phyloP scores from a whole-genome alignment of 2,888 invertebrate species.

The Girardia tigrina region DNA sequence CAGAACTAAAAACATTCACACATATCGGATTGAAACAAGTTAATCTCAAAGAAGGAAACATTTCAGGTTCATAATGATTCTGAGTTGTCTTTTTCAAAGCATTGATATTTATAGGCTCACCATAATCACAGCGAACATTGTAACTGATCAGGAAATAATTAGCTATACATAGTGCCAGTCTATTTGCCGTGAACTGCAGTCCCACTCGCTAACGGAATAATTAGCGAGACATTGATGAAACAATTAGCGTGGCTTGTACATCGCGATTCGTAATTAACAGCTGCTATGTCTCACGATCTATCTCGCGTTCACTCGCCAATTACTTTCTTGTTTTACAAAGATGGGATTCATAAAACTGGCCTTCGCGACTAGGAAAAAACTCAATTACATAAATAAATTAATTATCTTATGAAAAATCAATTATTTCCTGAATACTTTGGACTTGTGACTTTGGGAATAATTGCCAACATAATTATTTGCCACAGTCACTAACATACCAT shows the following conservation, averaged over 20 bases:
- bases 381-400: slow-evolving; percentile 11
- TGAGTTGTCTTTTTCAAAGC: no score
- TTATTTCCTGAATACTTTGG: not conserved
- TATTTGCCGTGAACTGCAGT: not conserved
- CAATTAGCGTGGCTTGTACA: slow-evolving; percentile 19
- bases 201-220: slow-evolving; percentile 17
- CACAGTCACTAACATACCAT: not conserved
- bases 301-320: slow-evolving; percentile 7
- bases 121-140: slow-evolving; percentile 14
- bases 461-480: not conserved
- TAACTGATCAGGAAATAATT: slow-evolving; percentile 23
- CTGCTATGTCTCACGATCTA: not conserved
- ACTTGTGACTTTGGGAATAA: not conserved
- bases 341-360: slow-evolving; percentile 19
- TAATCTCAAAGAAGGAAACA: no score
- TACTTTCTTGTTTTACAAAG: slow-evolving; percentile 23
- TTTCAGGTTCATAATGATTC: no score
- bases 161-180: slow-evolving; percentile 18
- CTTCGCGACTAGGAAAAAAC: not conserved
- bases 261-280: slow-evolving; percentile 1
- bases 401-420: not conserved
- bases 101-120: no score
- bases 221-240: slow-evolving; percentile 23
- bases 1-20: no score
- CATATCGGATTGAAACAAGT: no score